phyloP scores from a whole-genome alignment of 2,113 vertebrate species.

The Triplophysa dalaica region DNA sequence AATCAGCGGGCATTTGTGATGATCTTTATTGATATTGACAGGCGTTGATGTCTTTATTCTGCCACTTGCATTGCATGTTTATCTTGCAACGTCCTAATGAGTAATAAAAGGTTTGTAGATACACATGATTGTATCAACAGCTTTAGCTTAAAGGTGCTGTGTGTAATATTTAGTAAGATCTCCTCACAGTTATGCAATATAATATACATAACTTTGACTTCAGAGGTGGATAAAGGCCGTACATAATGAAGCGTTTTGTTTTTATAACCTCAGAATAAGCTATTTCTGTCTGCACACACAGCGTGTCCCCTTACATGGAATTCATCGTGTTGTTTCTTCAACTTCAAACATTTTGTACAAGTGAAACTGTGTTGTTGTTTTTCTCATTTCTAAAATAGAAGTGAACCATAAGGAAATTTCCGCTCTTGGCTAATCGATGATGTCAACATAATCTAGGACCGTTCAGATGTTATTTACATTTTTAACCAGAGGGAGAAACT shows the following conservation, averaged over 20 bases:
- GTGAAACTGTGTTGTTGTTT: not conserved
- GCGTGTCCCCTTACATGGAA: too few relatives aligned
- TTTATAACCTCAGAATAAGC: too few relatives aligned
- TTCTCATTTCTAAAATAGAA: not conserved
- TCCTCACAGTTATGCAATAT: too few relatives aligned
- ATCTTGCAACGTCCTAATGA: not conserved
- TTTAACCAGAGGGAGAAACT: not conserved
- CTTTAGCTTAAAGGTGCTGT: not conserved
- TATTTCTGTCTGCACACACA: too few relatives aligned
- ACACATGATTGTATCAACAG: not conserved
- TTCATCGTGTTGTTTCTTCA: too few relatives aligned
- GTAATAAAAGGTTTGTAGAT: not conserved
- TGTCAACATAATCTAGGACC: not conserved
- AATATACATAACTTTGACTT: too few relatives aligned
- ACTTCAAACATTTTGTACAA: too few relatives aligned
- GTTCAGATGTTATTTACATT: not conserved
- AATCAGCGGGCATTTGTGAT: not conserved
- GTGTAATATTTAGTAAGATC: too few relatives aligned
- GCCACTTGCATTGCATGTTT: not conserved
- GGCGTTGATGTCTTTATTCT: not conserved
- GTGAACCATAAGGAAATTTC: not conserved
- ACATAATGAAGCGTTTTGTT: too few relatives aligned
- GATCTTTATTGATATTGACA: not conserved
- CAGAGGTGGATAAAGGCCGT: too few relatives aligned
- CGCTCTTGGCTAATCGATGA: not conserved